Percentiles rank a stretch among this genome's conserved stretches.
These are phyloP conservation scores for Ischnura elegans DNA, from an alignment of 2,888 invertebrate genomes.

Conservation along the genomic window DNA sequence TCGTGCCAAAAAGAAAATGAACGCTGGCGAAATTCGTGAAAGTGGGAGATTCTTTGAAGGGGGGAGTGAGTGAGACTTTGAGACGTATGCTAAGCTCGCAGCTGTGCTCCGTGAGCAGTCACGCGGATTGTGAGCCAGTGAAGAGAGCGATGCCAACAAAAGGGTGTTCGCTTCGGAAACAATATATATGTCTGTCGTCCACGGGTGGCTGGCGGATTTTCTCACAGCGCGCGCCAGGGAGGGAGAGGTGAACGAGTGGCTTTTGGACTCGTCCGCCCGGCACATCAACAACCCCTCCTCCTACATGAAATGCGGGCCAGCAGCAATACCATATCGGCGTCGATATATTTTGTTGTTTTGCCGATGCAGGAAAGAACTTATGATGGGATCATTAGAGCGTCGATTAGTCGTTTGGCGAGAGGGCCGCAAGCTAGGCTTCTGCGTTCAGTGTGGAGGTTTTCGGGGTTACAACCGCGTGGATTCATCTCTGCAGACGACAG, in stretches of 20 bases:
- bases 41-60: too few relatives aligned
- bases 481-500: too few relatives aligned
- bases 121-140: background rate
- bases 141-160: background rate
- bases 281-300: background rate
- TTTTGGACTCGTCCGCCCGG: background rate
- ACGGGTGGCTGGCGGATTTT: background rate
- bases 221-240: background rate
- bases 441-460: too few relatives aligned
- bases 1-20: too few relatives aligned
- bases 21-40: background rate
- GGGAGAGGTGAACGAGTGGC: background rate
- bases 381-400: too few relatives aligned
- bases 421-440: too few relatives aligned
- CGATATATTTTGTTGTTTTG: too few relatives aligned
- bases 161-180: background rate
- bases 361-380: too few relatives aligned
- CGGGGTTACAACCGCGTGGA: too few relatives aligned
- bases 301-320: background rate
- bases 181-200: background rate
- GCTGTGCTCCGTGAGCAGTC: background rate
- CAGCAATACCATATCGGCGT: background rate
- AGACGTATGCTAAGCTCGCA: background rate
- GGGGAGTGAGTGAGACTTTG: too few relatives aligned
- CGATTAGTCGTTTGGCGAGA: too few relatives aligned